These are phyloP conservation scores for Falcaria lacertinaria DNA, from an alignment of 2,888 invertebrate species.

Conservation along the genomic window DNA sequence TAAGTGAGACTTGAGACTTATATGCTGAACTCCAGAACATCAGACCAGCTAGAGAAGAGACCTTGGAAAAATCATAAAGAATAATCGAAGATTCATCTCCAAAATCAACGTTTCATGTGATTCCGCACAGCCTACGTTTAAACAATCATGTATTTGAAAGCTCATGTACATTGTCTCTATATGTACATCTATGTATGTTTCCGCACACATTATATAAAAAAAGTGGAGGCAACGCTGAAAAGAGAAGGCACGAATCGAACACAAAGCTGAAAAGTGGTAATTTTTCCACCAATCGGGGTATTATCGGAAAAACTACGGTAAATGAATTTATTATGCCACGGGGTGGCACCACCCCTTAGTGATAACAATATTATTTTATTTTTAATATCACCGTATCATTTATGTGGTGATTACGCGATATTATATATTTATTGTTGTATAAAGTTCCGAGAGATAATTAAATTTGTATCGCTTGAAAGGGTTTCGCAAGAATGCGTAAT, in stretches of 20 bases:
- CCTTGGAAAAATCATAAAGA: no score
- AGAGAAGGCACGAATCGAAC: conserved; percentile 33
- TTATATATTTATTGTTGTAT: background rate
- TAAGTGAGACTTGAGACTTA: no score
- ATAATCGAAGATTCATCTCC: no score
- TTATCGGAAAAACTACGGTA: conserved; percentile 77
- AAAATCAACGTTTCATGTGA: no score
- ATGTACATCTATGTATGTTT: background rate
- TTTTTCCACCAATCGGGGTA: conserved; percentile 76
- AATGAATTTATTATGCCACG: conserved; percentile 70
- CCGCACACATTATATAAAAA: conserved; percentile 23
- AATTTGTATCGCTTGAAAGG: no score
- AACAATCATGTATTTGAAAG: no score
- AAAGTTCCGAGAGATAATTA: no score
- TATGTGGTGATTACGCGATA: background rate
- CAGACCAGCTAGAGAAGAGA: no score
- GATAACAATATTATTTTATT: conserved; percentile 56
- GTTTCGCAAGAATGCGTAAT: no score
- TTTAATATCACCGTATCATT: conserved; percentile 41
- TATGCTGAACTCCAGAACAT: no score
- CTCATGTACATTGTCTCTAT: no score
- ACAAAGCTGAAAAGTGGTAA: conserved; percentile 67
- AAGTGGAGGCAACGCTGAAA: conserved; percentile 60
- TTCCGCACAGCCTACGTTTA: no score
- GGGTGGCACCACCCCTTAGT: conserved; percentile 31